Evolutionary conservation across 1,140 invertebrate genomes (phyloP).

Genomic region (Scaptomyza montana): DNA sequence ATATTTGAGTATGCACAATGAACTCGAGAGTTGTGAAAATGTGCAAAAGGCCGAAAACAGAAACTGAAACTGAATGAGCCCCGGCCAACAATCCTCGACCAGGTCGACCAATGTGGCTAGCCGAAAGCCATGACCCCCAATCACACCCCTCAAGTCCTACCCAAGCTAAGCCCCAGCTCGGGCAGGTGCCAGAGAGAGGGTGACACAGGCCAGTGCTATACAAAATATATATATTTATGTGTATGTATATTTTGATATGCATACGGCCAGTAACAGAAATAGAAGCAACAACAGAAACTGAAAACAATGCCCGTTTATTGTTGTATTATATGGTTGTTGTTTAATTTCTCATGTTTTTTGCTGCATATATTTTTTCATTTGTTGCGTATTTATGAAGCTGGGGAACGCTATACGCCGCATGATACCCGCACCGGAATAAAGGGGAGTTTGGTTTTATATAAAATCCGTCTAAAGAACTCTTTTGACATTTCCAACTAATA

Average conservation of each 20-base stretch:
- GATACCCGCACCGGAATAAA: neutral
- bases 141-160: neutral
- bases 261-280: constrained; percentile 28
- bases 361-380: constrained; percentile 41
- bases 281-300: constrained; percentile 13
- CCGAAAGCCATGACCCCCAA: constrained; percentile 26
- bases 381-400: constrained; percentile 70
- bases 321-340: constrained; percentile 53
- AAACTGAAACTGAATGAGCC: constrained; percentile 15
- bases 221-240: constrained; percentile 35
- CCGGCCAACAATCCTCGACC: constrained; percentile 11
- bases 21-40: constrained; percentile 46
- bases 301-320: constrained; percentile 46
- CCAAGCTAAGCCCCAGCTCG: neutral
- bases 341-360: constrained; percentile 25
- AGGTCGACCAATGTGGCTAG: constrained; percentile 58
- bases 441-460: neutral
- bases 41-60: constrained; percentile 22
- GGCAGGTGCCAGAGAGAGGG: too few species aligned
- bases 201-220: neutral
- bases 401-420: constrained; percentile 14
- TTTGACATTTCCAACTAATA: too few species aligned
- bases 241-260: neutral
- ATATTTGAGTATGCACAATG: constrained; percentile 82
- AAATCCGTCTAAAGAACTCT: neutral